These are phyloP conservation scores for Pentalonia nigronervosa DNA, from an alignment of 1,140 invertebrate species.

Conservation along the genomic window DNA sequence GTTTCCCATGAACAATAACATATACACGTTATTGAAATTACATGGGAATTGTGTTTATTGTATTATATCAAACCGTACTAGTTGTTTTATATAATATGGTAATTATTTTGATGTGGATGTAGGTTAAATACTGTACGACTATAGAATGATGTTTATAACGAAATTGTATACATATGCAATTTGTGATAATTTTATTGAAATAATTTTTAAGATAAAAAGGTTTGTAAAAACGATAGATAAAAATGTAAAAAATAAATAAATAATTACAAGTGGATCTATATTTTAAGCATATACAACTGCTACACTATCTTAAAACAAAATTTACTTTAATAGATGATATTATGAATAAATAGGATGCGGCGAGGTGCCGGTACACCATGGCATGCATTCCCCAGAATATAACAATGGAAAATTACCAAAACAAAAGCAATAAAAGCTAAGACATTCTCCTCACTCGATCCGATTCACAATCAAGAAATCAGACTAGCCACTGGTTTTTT, in stretches of 20 bases:
- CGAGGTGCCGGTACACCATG: not conserved
- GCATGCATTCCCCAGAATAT: not conserved
- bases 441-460: too few relatives aligned
- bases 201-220: not conserved
- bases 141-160: not conserved
- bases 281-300: not conserved
- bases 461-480: too few relatives aligned
- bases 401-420: not conserved
- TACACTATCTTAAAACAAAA: not conserved
- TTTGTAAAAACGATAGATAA: not conserved
- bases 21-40: not conserved
- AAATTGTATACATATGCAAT: not conserved
- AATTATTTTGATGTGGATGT: not conserved
- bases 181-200: not conserved
- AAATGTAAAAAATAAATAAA: not conserved
- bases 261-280: not conserved
- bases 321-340: not conserved
- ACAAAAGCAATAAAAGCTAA: too few relatives aligned
- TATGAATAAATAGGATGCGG: not conserved
- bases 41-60: not conserved
- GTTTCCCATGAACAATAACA: not conserved
- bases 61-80: not conserved
- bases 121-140: not conserved
- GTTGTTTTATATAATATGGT: not conserved
- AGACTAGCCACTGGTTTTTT: too few relatives aligned